Percentiles rank a stretch among this genome's conserved stretches.
Conservation (phyloP, 2,888 invertebrate genomes). For the Ophion costatus region DNA sequence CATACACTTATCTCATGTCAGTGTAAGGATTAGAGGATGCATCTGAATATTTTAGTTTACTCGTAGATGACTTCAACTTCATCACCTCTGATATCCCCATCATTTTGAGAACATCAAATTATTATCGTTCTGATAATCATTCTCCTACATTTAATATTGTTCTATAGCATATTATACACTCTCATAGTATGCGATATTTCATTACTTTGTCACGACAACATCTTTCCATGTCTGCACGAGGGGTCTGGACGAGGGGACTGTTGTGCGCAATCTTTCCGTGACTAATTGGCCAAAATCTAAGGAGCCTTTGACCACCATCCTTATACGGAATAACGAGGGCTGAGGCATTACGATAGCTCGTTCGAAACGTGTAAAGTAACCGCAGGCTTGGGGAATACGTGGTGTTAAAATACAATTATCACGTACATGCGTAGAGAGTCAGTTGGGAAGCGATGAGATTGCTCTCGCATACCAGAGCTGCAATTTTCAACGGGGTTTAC, state of each 20-base stretch:
- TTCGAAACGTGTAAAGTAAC: not conserved
- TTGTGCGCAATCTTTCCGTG: not conserved
- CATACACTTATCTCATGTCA: no score
- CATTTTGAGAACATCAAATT: no score
- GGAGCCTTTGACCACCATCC: not conserved
- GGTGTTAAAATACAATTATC: constrained; percentile 28
- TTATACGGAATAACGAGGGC: not conserved
- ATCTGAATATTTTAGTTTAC: no score
- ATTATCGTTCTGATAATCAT: no score
- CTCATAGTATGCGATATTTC: no score
- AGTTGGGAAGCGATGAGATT: constrained; percentile 49
- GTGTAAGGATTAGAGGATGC: no score
- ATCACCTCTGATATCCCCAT: no score
- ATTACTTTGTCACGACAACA: no score
- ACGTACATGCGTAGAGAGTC: constrained; percentile 10
- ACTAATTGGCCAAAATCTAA: not conserved
- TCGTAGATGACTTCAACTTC: no score
- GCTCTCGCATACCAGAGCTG: constrained; percentile 25
- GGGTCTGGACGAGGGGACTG: not conserved
- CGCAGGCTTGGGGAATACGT: not conserved
- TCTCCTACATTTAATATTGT: no score
- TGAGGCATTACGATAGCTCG: not conserved
- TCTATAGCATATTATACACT: no score
- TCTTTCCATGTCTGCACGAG: no score
- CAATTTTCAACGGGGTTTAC: constrained; percentile 34